A percentile compares a stretch with the other conserved stretches of the same genome.
These are phyloP conservation scores for Siphonodentalium dalli DNA, from an alignment of 2,888 invertebrate genomes.

Conservation along the genomic window DNA sequence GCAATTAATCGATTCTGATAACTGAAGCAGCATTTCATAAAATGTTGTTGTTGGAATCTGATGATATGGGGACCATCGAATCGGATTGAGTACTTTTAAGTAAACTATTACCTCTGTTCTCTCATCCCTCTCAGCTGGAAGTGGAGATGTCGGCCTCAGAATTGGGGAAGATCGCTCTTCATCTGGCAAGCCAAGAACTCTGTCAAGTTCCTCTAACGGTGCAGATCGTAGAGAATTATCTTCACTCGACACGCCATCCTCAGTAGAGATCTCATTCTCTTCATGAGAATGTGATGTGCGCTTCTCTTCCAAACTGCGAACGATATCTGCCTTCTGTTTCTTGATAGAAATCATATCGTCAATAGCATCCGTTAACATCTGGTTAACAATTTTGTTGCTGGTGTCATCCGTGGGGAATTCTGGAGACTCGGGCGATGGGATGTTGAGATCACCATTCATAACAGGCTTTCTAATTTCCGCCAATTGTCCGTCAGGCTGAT, in stretches of 20 bases:
- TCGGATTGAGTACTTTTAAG: too few species aligned
- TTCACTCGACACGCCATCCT: slow-evolving; percentile 22
- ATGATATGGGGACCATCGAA: too few species aligned
- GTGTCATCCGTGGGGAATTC: slow-evolving; percentile 35
- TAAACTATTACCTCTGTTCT: too few species aligned
- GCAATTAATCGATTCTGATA: too few species aligned
- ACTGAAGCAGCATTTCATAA: too few species aligned
- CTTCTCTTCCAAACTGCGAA: too few species aligned
- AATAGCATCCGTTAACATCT: slow-evolving; percentile 54
- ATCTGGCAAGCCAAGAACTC: slow-evolving; percentile 27
- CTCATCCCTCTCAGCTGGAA: too few species aligned
- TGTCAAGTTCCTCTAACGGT: slow-evolving; percentile 34
- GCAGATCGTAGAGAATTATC: slow-evolving; percentile 18
- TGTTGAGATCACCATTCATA: too few species aligned
- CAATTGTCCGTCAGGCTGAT: background rate
- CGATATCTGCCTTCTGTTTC: slow-evolving; percentile 21
- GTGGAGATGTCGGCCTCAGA: too few species aligned
- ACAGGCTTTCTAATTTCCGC: background rate
- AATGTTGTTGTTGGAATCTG: too few species aligned
- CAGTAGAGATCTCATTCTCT: background rate
- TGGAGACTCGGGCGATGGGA: too few species aligned
- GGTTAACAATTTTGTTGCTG: slow-evolving; percentile 46
- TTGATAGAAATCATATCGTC: slow-evolving; percentile 51
- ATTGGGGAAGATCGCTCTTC: too few species aligned
- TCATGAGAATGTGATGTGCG: slow-evolving; percentile 11